These are phyloP conservation scores for Salvelinus namaycush DNA, from an alignment of 2,113 vertebrate species.

Conservation along the genomic window DNA sequence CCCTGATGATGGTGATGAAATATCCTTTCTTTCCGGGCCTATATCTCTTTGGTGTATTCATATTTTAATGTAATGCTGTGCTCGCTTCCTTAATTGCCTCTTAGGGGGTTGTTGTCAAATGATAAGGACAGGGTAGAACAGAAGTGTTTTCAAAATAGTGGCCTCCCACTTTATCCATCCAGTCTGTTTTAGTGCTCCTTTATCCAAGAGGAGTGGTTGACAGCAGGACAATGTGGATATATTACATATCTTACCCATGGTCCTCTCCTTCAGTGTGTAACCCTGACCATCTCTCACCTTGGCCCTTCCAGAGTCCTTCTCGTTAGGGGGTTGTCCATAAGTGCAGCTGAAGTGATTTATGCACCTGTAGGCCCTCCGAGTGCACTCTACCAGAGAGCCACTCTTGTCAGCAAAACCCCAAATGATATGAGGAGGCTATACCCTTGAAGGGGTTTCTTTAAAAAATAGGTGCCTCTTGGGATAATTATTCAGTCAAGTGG, in stretches of 20 bases:
- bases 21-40: constrained; percentile 57
- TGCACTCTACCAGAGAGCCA: constrained; percentile 38
- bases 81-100: constrained; percentile 43
- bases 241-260: constrained; percentile 14
- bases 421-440: not conserved
- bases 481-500: not conserved
- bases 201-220: constrained; percentile 1
- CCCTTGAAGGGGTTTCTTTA: not conserved
- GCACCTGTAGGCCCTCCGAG: constrained; percentile 39
- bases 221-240: constrained; percentile 13
- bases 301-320: constrained; percentile 29
- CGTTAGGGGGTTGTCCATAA: constrained; percentile 31
- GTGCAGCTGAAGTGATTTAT: constrained; percentile 59
- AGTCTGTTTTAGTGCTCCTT: not conserved
- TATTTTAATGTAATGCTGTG: constrained; percentile 49
- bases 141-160: not conserved
- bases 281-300: constrained; percentile 41
- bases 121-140: not conserved
- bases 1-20: constrained; percentile 54
- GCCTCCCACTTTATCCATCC: not conserved
- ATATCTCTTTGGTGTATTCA: constrained; percentile 42
- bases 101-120: constrained; percentile 15
- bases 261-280: constrained; percentile 48
- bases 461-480: not conserved
- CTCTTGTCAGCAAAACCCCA: constrained; percentile 26